These are phyloP conservation scores for Macrosiphum euphorbiae DNA, from an alignment of 2,888 invertebrate genomes.

Conservation along the genomic window DNA sequence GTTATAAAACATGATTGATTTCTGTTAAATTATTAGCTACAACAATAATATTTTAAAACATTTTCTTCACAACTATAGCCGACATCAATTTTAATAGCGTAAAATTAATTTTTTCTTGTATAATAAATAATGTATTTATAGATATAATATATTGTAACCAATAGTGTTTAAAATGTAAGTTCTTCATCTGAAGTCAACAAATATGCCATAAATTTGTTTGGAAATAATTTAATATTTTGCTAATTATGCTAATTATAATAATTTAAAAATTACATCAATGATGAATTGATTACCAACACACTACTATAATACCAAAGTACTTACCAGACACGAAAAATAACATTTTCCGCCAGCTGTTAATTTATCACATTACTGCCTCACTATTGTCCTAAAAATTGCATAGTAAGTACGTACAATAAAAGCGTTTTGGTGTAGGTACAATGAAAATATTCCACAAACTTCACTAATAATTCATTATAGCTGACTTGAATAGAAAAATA, in stretches of 20 bases:
- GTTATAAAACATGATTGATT: conserved; percentile 29
- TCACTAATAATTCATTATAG: neutral
- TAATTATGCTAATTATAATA: neutral
- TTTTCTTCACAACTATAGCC: neutral
- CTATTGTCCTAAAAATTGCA: neutral
- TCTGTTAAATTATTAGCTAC: neutral
- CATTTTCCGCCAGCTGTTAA: neutral
- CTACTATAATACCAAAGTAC: neutral
- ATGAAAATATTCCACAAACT: neutral
- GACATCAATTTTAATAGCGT: neutral
- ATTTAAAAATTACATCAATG: neutral
- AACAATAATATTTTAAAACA: neutral
- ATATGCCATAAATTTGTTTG: neutral
- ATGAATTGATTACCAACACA: neutral
- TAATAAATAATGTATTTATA: neutral
- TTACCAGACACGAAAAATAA: neutral
- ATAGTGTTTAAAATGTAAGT: neutral
- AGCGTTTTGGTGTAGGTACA: neutral
- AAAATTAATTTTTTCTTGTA: neutral
- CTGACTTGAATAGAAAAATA: neutral
- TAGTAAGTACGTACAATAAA: neutral
- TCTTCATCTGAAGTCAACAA: neutral
- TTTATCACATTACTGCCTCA: neutral
- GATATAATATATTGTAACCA: neutral
- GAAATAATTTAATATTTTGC: neutral